Evolutionary conservation across 1,140 invertebrate species (phyloP).

Genomic region (Meloidogyne exigua): DNA sequence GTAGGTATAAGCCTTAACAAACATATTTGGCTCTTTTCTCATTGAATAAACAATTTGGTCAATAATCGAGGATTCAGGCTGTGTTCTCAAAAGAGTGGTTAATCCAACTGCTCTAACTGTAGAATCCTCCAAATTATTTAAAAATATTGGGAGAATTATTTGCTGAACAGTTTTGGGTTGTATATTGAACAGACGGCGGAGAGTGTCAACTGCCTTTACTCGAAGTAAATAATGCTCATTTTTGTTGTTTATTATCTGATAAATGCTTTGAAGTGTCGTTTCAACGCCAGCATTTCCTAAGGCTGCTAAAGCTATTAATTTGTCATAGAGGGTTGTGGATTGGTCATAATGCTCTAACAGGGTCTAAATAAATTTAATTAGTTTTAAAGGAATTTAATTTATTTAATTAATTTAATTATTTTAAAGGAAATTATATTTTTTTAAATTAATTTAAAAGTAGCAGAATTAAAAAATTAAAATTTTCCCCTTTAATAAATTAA

Average conservation of each 20-base stretch:
- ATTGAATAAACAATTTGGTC: slow-evolving; percentile 52
- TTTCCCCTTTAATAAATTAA: neutral
- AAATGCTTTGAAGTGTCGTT: slow-evolving; percentile 42
- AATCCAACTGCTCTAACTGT: slow-evolving; percentile 52
- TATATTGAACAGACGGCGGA: slow-evolving; percentile 45
- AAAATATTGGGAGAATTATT: slow-evolving; percentile 55
- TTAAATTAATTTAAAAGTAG: no score
- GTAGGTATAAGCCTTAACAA: slow-evolving; percentile 51
- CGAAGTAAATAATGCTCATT: slow-evolving; percentile 42
- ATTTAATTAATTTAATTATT: neutral
- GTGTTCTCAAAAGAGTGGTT: slow-evolving; percentile 46
- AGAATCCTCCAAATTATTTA: slow-evolving; percentile 47
- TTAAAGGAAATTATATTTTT: no score
- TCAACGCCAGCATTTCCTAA: slow-evolving; percentile 57
- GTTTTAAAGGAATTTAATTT: no score
- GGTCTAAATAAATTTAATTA: slow-evolving; percentile 7
- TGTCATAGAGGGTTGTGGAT: slow-evolving; percentile 45
- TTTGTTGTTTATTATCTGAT: slow-evolving; percentile 52
- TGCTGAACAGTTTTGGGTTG: slow-evolving; percentile 54
- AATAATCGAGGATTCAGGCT: slow-evolving; percentile 43
- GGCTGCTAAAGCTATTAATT: slow-evolving; percentile 51
- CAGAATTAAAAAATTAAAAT: no score
- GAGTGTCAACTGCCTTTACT: slow-evolving; percentile 52
- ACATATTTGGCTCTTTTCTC: slow-evolving; percentile 40
- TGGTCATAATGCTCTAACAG: slow-evolving; percentile 42